These are phyloP conservation scores for Pomacea canaliculata DNA, from an alignment of 2,888 invertebrate genomes.

Conservation along the genomic window DNA sequence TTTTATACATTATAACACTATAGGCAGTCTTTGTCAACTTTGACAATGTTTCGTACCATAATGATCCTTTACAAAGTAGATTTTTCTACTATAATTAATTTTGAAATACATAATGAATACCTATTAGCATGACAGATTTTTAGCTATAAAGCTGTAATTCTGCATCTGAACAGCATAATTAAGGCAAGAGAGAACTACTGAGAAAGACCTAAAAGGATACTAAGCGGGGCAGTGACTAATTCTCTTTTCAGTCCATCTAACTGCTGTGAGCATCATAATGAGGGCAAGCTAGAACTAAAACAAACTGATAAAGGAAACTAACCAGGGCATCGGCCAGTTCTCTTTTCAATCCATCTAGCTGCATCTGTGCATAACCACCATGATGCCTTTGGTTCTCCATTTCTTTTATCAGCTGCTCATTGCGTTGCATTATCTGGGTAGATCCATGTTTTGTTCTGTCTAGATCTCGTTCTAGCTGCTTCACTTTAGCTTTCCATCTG, in stretches of 20 bases:
- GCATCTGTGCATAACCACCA: slow-evolving; percentile 50
- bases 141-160: too few species aligned
- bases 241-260: slow-evolving; percentile 61
- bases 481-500: slow-evolving; percentile 67
- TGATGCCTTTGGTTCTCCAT: slow-evolving; percentile 58
- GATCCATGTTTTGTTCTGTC: slow-evolving; percentile 61
- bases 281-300: too few species aligned
- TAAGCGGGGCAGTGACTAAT: slow-evolving; percentile 61
- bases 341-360: slow-evolving; percentile 60
- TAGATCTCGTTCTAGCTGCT: slow-evolving; percentile 63
- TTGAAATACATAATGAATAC: too few species aligned
- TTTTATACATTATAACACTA: too few species aligned
- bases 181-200: too few species aligned
- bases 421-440: slow-evolving; percentile 58
- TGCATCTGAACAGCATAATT: too few species aligned
- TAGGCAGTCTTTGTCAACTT: too few species aligned
- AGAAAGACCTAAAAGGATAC: slow-evolving; percentile 13
- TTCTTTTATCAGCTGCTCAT: slow-evolving; percentile 65
- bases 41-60: too few species aligned
- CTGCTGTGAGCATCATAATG: slow-evolving; percentile 55
- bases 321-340: slow-evolving; percentile 65
- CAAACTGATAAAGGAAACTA: slow-evolving; percentile 22
- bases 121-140: too few species aligned
- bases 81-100: too few species aligned
- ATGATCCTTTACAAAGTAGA: too few species aligned